Percentiles rank a stretch among this genome's conserved stretches.
Conservation (phyloP, 2,113 vertebrate genomes). For the Cinclus mexicanus region DNA sequence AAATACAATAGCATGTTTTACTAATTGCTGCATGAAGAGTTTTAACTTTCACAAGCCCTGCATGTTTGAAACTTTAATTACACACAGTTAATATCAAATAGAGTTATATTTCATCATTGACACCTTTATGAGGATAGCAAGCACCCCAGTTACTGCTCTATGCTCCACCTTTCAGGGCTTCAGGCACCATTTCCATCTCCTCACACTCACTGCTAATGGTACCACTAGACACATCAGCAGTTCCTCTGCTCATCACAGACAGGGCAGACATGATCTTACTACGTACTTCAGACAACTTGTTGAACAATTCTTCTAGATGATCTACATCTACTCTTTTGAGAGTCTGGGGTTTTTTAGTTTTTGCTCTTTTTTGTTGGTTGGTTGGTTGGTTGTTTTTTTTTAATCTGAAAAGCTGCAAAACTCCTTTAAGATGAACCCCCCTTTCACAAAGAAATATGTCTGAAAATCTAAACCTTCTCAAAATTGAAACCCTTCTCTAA, state of each 20-base stretch:
- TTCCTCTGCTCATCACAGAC: not conserved
- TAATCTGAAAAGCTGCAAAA: not conserved
- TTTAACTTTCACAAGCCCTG: not conserved
- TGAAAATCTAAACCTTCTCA: not conserved
- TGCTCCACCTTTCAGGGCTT: not conserved
- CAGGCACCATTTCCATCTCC: not conserved
- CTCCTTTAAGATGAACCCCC: not conserved
- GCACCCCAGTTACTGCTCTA: not conserved
- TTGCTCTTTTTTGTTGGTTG: not conserved
- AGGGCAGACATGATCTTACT: not conserved
- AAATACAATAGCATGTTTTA: not conserved
- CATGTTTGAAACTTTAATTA: not conserved
- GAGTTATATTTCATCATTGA: not conserved
- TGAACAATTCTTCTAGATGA: not conserved
- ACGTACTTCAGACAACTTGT: not conserved
- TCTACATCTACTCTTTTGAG: not conserved
- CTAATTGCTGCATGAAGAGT: not conserved
- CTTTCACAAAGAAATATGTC: not conserved
- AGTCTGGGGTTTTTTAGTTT: fast-evolving
- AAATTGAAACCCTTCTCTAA: not conserved
- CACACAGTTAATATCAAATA: not conserved
- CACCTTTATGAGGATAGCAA: not conserved
- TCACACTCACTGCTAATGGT: not conserved
- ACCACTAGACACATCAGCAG: not conserved
- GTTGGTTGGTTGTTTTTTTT: not conserved